These are phyloP conservation scores for Sminthopsis crassicaudata DNA, from an alignment of 2,113 vertebrate genomes.

Conservation along the genomic window DNA sequence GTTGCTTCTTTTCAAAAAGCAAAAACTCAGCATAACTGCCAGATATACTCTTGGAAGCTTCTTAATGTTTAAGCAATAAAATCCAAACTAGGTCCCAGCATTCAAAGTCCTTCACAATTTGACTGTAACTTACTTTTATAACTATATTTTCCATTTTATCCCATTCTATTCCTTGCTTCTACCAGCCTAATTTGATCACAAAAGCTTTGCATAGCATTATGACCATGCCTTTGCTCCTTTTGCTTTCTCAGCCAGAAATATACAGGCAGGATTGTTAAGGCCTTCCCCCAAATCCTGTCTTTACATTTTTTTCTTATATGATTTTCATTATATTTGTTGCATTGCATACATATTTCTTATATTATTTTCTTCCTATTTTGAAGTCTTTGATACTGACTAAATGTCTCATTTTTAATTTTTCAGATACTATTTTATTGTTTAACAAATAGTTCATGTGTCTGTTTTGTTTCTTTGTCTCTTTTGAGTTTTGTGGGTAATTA, in stretches of 20 bases:
- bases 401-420: not conserved
- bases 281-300: not conserved
- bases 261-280: not conserved
- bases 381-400: not conserved
- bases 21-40: not conserved
- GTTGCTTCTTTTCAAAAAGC: not conserved
- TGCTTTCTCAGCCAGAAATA: not conserved
- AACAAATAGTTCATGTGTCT: not conserved
- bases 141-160: not conserved
- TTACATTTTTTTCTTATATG: no score
- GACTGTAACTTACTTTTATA: not conserved
- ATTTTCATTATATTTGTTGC: no score
- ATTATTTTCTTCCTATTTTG: not conserved
- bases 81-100: not conserved
- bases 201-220: not conserved
- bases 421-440: not conserved
- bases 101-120: not conserved
- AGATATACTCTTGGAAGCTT: not conserved
- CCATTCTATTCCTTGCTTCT: not conserved
- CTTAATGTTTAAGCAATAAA: conserved; percentile 1
- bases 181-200: not conserved
- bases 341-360: no score
- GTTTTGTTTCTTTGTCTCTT: not conserved
- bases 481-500: not conserved
- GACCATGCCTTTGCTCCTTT: not conserved